Evolutionary conservation across 2,113 vertebrate genomes (phyloP), one percentile per base, ranked within the genome.

Genomic region (Pholis gunnellus): DNA sequence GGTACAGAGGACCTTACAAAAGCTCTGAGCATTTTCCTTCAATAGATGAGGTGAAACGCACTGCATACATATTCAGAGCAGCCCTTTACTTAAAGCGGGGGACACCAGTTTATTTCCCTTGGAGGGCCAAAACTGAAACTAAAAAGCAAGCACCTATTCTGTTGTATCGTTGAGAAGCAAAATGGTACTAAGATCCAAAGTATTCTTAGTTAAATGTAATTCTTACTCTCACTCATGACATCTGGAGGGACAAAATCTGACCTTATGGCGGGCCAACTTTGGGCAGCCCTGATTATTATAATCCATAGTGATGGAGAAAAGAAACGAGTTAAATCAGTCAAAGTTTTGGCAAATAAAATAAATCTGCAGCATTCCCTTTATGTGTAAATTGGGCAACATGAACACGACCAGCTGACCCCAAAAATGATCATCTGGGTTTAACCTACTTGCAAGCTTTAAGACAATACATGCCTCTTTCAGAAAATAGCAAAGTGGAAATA

Each of bases 21-120:
- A 76, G 40, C 40, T 66, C 22, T 8, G 31, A 38, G 40, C 52
- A 68, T 59, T 22, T 60, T 27, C 72, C 31, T 63, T 56, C 56
- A 77, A 63, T 6, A 78, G 36, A 85, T n/a, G 9, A 75, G 52
- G 38, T 73, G 66, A 27, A 60, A 59, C 6, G 15, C 36, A 72
- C 82, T 50, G 72, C 50, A 75, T 14, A 36, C 36, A 9, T 42
- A 60, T 44, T 44, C 20, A 68, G 60, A 79, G n/a, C 42, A 52
- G 14, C 6, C 38, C 5, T 59, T 68, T 59, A 59, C 46, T 6
- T 61, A 29, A 61, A 38, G 4, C 38, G 10, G 38, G 13, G 42
- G 42, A 3, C 13, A 13, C 11, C 11, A 15, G 2, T 15, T 44
- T 13, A 0, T 4, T 44, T 14, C 42, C 42, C 42, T 44, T 14